Conservation (phyloP, 2,113 vertebrate species). For the Perca flavescens region DNA sequence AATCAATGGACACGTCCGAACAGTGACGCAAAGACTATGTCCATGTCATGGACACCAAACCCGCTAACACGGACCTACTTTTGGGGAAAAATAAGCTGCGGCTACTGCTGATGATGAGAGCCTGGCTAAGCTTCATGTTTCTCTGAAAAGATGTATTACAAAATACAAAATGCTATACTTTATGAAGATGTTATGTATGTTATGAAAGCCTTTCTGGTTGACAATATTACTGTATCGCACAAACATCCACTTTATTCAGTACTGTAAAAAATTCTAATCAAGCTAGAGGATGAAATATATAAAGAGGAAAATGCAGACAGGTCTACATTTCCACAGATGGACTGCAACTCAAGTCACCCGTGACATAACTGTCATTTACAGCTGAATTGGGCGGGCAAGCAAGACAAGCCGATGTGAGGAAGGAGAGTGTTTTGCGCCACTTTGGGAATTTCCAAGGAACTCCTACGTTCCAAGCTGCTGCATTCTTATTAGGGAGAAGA, state of each 20-base stretch:
- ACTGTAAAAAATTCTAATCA: slow-evolving; percentile 39
- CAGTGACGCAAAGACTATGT: slow-evolving; percentile 64
- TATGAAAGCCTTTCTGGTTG: slow-evolving; percentile 10
- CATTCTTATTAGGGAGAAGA: slow-evolving; percentile 73
- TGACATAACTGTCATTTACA: slow-evolving; percentile 79
- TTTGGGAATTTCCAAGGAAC: slow-evolving; percentile 78
- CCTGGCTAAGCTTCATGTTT: slow-evolving; percentile 2
- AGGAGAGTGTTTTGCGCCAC: slow-evolving; percentile 52
- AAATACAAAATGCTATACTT: slow-evolving; percentile 14
- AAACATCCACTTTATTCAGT: background rate
- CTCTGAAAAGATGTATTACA: background rate
- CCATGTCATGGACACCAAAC: slow-evolving; percentile 62
- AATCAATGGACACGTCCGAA: slow-evolving; percentile 75
- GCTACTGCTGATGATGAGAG: slow-evolving; percentile 3
- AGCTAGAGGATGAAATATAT: slow-evolving; percentile 2
- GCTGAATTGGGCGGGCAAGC: slow-evolving; percentile 53
- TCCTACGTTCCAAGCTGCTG: slow-evolving; percentile 60
- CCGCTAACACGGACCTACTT: slow-evolving; percentile 57
- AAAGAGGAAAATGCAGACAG: slow-evolving; percentile 50
- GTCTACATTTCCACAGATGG: slow-evolving; percentile 67
- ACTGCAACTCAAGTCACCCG: slow-evolving; percentile 74
- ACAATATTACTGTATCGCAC: background rate
- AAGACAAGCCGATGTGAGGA: slow-evolving; percentile 40
- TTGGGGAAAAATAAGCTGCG: slow-evolving; percentile 22
- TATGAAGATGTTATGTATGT: background rate